Percentiles rank a stretch among this genome's conserved stretches.
Evolutionary conservation across 2,113 vertebrate genomes (phyloP).

Genomic region (Oplegnathus fasciatus): DNA sequence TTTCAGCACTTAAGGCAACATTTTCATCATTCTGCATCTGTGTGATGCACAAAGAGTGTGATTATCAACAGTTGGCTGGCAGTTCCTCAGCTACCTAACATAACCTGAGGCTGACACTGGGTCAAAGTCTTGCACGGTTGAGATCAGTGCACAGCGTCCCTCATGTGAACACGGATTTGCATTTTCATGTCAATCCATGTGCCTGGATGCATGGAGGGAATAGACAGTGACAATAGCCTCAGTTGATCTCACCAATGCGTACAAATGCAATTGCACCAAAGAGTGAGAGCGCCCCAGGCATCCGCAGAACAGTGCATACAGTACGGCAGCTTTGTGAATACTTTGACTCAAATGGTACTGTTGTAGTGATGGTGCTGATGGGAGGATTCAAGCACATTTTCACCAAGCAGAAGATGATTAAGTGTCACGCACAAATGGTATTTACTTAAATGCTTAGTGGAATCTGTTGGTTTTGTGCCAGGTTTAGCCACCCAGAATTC

Average conservation of each 20-base stretch:
- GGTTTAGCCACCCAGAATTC: too few species aligned
- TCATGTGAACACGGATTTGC: constrained; percentile 40
- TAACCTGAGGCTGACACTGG: constrained; percentile 28
- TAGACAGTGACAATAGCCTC: constrained; percentile 56
- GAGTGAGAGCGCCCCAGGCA: constrained; percentile 58
- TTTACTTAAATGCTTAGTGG: neutral
- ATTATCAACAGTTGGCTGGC: constrained; percentile 55
- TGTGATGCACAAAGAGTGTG: constrained; percentile 9
- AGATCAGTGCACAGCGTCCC: constrained; percentile 29
- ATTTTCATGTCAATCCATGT: constrained; percentile 63
- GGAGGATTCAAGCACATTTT: constrained; percentile 28
- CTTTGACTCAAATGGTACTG: constrained; percentile 7
- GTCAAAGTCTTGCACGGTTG: constrained; percentile 40
- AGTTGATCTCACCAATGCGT: constrained; percentile 67
- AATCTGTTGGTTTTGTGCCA: too few species aligned
- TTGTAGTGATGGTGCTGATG: neutral
- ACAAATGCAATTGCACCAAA: constrained; percentile 79
- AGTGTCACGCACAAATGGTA: neutral
- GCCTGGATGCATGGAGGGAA: constrained; percentile 49
- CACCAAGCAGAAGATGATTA: neutral
- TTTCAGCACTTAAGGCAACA: neutral
- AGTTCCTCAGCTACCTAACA: constrained; percentile 40
- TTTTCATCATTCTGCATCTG: neutral
- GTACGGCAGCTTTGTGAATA: constrained; percentile 47
- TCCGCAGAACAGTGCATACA: constrained; percentile 34